Percentiles rank a stretch among this genome's conserved stretches.
phyloP scores from a whole-genome alignment of 2,797 vertebrate species.

The Lacerta bilineata region DNA sequence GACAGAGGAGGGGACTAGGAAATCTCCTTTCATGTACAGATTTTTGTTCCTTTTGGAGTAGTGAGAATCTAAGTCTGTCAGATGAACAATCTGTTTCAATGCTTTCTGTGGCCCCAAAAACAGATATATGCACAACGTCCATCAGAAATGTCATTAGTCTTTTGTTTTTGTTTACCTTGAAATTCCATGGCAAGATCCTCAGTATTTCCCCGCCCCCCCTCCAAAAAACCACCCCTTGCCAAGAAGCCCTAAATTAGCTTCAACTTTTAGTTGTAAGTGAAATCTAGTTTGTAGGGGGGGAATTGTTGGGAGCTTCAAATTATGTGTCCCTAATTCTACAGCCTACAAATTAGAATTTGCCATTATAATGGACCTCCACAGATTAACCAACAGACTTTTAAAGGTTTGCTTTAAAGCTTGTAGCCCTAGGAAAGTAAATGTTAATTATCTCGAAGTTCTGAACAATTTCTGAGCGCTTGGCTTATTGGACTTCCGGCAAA shows the following conservation, averaged over 20 bases:
- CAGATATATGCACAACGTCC: neutral
- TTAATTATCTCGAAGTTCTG: slow-evolving; percentile 16
- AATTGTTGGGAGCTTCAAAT: neutral
- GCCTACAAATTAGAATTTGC: neutral
- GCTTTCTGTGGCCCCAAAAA: neutral
- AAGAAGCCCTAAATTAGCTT: neutral
- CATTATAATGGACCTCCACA: neutral
- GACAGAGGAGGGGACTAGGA: neutral
- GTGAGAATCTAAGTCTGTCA: neutral
- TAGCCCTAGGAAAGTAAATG: slow-evolving; percentile 4
- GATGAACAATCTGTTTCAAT: neutral
- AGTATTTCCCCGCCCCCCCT: too few relatives aligned
- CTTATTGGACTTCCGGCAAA: neutral
- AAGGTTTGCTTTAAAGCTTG: neutral
- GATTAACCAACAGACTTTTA: neutral
- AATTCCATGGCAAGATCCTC: neutral
- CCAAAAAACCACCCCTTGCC: neutral
- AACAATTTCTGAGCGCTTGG: neutral
- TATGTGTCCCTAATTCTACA: neutral
- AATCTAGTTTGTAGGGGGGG: neutral
- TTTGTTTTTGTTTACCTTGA: neutral
- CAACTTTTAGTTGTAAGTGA: neutral
- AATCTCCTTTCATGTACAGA: neutral
- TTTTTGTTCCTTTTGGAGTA: neutral
- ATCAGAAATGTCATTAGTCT: neutral